These are phyloP conservation scores for Cuculus canorus DNA, from an alignment of 2,797 vertebrate genomes.

Conservation along the genomic window DNA sequence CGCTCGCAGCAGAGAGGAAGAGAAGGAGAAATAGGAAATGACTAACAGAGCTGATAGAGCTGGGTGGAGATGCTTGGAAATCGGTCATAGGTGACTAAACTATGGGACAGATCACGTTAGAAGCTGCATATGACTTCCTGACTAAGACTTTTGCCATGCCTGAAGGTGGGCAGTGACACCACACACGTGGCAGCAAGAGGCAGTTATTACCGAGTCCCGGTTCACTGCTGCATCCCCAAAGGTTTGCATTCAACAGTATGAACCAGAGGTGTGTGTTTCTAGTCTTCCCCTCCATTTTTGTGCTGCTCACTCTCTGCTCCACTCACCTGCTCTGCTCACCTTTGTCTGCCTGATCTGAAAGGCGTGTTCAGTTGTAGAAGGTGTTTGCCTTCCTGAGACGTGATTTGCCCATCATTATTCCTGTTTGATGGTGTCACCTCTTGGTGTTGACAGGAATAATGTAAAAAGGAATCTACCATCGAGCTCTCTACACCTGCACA, in stretches of 20 bases:
- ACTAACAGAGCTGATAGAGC: not conserved
- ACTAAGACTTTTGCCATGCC: not conserved
- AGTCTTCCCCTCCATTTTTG: fast-evolving
- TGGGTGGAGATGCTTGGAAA: not conserved
- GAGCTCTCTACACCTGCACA: not conserved
- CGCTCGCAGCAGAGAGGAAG: not conserved
- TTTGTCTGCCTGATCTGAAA: not conserved
- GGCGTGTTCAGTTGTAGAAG: not conserved
- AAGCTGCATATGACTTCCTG: not conserved
- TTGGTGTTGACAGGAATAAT: not conserved
- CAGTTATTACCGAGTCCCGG: not conserved
- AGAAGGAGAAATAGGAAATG: not conserved
- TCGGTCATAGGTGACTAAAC: not conserved
- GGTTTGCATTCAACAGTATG: fast-evolving
- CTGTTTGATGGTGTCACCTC: not conserved
- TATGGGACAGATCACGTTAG: not conserved
- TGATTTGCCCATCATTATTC: not conserved
- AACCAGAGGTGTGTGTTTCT: fast-evolving
- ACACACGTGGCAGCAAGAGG: not conserved
- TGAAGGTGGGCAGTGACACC: not conserved
- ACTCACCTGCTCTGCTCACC: no score
- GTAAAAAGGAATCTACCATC: not conserved
- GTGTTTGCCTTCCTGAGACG: not conserved
- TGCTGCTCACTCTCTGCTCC: not conserved
- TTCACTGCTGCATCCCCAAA: not conserved